These are phyloP conservation scores for Aplysina aerophoba DNA, from an alignment of 37 sponge, comb jelly and placozoan genomes.

Conservation along the genomic window DNA sequence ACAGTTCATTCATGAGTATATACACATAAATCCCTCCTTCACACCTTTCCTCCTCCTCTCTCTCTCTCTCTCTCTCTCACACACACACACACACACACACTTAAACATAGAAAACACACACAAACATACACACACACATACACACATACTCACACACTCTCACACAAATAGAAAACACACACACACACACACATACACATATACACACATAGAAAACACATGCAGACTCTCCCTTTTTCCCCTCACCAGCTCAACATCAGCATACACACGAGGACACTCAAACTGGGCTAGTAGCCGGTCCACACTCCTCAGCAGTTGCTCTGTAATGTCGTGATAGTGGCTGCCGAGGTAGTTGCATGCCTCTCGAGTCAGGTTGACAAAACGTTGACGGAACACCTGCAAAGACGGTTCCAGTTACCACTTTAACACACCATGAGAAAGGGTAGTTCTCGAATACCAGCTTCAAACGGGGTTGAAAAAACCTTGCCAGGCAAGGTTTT, in stretches of 20 bases:
- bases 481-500: too few relatives aligned
- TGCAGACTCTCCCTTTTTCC: neutral
- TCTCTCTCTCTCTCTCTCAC: too few relatives aligned
- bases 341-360: slow-evolving; percentile 71
- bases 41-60: too few relatives aligned
- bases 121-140: neutral
- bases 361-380: slow-evolving; percentile 64
- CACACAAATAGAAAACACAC: too few relatives aligned
- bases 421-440: too few relatives aligned
- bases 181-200: slow-evolving; percentile 23
- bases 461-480: too few relatives aligned
- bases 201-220: slow-evolving; percentile 5
- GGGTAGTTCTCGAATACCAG: too few relatives aligned
- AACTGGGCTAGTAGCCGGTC: slow-evolving; percentile 61
- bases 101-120: neutral
- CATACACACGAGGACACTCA: slow-evolving; percentile 62
- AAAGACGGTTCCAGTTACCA: neutral
- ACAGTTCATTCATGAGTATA: too few relatives aligned
- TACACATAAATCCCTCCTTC: too few relatives aligned
- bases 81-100: too few relatives aligned
- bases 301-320: slow-evolving; percentile 64
- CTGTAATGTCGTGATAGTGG: slow-evolving; percentile 46
- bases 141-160: slow-evolving; percentile 13
- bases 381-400: slow-evolving; percentile 45
- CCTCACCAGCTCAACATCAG: slow-evolving; percentile 70